A percentile compares a stretch with the other conserved stretches of the same genome.
Evolutionary conservation across 2,888 invertebrate species (phyloP).

Genomic region (Serripes groenlandicus): DNA sequence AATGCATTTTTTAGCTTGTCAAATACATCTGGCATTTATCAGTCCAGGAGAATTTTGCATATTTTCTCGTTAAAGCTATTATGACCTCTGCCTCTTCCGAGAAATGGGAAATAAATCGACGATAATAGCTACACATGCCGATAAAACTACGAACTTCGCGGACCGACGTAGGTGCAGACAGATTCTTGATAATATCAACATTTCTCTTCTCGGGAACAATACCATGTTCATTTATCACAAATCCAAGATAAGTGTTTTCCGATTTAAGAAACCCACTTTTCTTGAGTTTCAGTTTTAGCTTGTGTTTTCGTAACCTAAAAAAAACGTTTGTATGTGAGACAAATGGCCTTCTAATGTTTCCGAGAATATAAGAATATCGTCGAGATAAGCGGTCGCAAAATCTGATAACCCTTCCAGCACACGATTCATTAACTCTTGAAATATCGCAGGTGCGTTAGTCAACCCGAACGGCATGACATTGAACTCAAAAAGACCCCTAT

Average conservation of each 20-base stretch:
- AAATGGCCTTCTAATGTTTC: too few relatives aligned
- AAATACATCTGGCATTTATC: neutral
- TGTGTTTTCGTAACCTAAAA: slow-evolving; percentile 25
- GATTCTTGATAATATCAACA: slow-evolving; percentile 18
- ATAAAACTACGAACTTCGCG: slow-evolving; percentile 58
- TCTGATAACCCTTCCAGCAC: too few relatives aligned
- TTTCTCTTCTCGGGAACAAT: slow-evolving; percentile 22
- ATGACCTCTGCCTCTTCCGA: slow-evolving; percentile 30
- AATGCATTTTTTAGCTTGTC: neutral
- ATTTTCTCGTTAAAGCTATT: slow-evolving; percentile 4
- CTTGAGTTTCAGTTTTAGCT: slow-evolving; percentile 31
- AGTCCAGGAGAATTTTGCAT: slow-evolving; percentile 14
- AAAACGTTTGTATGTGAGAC: too few relatives aligned
- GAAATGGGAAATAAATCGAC: slow-evolving; percentile 61
- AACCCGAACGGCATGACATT: too few relatives aligned
- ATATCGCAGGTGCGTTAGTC: too few relatives aligned
- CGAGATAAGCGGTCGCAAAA: too few relatives aligned
- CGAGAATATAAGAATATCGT: too few relatives aligned
- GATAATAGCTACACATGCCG: slow-evolving; percentile 63
- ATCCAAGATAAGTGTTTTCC: slow-evolving; percentile 37
- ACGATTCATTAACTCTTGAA: too few relatives aligned
- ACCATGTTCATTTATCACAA: slow-evolving; percentile 6
- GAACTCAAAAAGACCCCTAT: too few relatives aligned
- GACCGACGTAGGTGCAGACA: slow-evolving; percentile 29
- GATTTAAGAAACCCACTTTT: slow-evolving; percentile 28